phyloP scores from a whole-genome alignment of 2,888 invertebrate genomes.

The Dynastes tityus region DNA sequence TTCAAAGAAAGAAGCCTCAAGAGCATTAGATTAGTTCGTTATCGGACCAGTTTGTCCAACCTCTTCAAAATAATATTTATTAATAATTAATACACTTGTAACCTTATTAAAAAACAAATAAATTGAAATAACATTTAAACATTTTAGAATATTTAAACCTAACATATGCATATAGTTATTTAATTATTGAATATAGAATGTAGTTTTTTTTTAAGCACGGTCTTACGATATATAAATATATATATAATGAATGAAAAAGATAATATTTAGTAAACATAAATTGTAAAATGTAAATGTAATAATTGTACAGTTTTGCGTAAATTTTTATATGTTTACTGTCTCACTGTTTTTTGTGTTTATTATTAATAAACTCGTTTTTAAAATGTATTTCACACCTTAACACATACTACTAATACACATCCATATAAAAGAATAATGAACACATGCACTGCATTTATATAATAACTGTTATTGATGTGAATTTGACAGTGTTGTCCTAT shows the following conservation, averaged over 20 bases:
- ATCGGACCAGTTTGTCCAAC: slow-evolving; percentile 34
- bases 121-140: slow-evolving; percentile 45
- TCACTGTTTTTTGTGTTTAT: slow-evolving; percentile 43
- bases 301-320: slow-evolving; percentile 66
- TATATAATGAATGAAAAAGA: slow-evolving; percentile 52
- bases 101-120: slow-evolving; percentile 40
- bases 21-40: slow-evolving; percentile 38
- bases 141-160: slow-evolving; percentile 48
- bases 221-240: slow-evolving; percentile 49
- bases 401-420: slow-evolving; percentile 49
- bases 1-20: slow-evolving; percentile 49
- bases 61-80: slow-evolving; percentile 45
- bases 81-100: slow-evolving; percentile 48
- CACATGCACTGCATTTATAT: slow-evolving; percentile 63
- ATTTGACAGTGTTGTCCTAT: slow-evolving; percentile 49
- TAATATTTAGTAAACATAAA: slow-evolving; percentile 50
- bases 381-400: slow-evolving; percentile 52
- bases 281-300: slow-evolving; percentile 64
- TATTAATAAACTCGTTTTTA: slow-evolving; percentile 61
- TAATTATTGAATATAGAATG: slow-evolving; percentile 63
- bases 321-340: slow-evolving; percentile 47
- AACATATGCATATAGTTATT: slow-evolving; percentile 50
- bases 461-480: slow-evolving; percentile 57
- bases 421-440: slow-evolving; percentile 46
- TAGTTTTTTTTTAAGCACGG: slow-evolving; percentile 59